A percentile compares a stretch with the other conserved stretches of the same genome.
These are phyloP conservation scores for Eutrigla gurnardus DNA, from an alignment of 2,797 vertebrate species.

Conservation along the genomic window DNA sequence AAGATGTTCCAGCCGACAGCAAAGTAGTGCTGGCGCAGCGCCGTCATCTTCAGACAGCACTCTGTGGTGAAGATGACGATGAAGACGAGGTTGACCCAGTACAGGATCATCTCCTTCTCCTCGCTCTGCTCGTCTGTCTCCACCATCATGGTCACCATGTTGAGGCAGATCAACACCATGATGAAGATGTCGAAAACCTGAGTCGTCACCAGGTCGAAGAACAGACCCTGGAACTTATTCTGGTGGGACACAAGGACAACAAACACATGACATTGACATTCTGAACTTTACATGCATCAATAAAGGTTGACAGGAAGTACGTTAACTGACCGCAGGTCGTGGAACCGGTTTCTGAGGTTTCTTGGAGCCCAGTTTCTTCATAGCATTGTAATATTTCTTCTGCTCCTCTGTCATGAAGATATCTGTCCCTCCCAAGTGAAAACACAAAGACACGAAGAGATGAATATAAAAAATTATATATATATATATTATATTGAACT, in stretches of 20 bases:
- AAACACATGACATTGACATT: not conserved
- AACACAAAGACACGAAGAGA: slow-evolving; percentile 10
- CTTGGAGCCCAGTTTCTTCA: slow-evolving; percentile 97
- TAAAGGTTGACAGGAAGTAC: not conserved
- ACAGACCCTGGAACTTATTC: slow-evolving; percentile 91
- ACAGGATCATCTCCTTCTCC: slow-evolving; percentile 86
- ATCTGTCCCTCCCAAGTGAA: slow-evolving; percentile 94
- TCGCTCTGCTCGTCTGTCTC: slow-evolving; percentile 93
- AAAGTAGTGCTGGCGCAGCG: slow-evolving; percentile 92
- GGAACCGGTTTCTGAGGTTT: slow-evolving; percentile 96
- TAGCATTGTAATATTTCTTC: slow-evolving; percentile 98
- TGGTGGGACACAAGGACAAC: slow-evolving; percentile 20
- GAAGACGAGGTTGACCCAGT: slow-evolving; percentile 91
- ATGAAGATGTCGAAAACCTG: slow-evolving; percentile 95
- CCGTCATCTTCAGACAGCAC: slow-evolving; percentile 91
- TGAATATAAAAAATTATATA: not conserved
- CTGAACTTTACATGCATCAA: not conserved
- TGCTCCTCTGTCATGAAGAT: slow-evolving; percentile 98
- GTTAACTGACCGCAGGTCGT: slow-evolving; percentile 84
- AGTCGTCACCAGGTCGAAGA: slow-evolving; percentile 92
- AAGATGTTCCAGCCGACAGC: slow-evolving; percentile 96
- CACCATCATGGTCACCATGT: slow-evolving; percentile 99
- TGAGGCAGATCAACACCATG: slow-evolving; percentile 96
- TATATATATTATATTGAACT: no score
- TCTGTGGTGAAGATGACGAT: slow-evolving; percentile 92